Evolutionary conservation across 1,140 invertebrate species (phyloP).

Genomic region (Agraylea sexmaculata): DNA sequence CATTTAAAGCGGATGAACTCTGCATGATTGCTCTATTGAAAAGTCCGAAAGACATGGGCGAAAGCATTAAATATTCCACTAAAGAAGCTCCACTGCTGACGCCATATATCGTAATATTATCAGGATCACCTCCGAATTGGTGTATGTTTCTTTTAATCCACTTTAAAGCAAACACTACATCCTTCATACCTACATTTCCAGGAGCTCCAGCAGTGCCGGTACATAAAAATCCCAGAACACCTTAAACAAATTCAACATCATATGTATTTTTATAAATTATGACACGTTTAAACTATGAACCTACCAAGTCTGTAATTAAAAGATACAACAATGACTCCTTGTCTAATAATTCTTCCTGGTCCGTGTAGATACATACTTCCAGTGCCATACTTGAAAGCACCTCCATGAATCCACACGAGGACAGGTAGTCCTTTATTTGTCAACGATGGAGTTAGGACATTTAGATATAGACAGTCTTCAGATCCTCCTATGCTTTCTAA

Average conservation of each 20-base stretch:
- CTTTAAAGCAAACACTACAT: conserved; percentile 38
- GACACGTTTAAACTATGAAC: too few relatives aligned
- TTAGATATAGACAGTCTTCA: conserved; percentile 16
- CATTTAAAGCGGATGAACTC: conserved; percentile 40
- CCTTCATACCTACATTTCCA: conserved; percentile 43
- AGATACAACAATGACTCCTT: conserved; percentile 12
- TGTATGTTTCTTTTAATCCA: conserved; percentile 50
- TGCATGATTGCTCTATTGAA: conserved; percentile 48
- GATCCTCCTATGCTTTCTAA: conserved; percentile 8
- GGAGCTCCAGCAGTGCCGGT: conserved; percentile 34
- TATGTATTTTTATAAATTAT: too few relatives aligned
- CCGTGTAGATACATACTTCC: conserved; percentile 8
- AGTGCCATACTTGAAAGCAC: conserved; percentile 26
- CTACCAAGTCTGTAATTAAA: conserved; percentile 14
- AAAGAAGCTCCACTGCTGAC: conserved; percentile 45
- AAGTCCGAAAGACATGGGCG: conserved; percentile 39
- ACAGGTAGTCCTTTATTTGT: conserved; percentile 35
- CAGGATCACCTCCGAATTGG: conserved; percentile 46
- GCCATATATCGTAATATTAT: conserved; percentile 45
- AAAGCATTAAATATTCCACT: conserved; percentile 40
- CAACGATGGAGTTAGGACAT: conserved; percentile 15
- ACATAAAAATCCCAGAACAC: conserved; percentile 42
- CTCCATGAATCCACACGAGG: conserved; percentile 53
- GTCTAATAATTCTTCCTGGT: conserved; percentile 14
- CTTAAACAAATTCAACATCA: too few relatives aligned